Evolutionary conservation across 2,797 vertebrate species (phyloP).

Genomic region (Bradypodion ventrale): DNA sequence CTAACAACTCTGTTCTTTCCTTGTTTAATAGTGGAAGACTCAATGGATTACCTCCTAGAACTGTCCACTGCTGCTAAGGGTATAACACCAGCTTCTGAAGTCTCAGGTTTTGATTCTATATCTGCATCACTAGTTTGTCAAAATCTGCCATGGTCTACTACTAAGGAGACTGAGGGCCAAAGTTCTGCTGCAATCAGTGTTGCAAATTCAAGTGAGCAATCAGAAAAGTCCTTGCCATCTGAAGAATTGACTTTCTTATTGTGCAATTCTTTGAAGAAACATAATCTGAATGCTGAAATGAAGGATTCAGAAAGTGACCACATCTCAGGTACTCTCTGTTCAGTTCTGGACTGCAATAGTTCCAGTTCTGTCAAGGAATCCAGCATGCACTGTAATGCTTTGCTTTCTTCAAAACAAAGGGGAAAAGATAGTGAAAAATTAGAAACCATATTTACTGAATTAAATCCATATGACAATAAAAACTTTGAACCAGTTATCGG

Average conservation of each 20-base stretch:
- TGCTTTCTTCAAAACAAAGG: constrained; percentile 52
- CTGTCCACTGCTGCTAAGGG: constrained; percentile 86
- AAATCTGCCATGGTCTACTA: constrained; percentile 53
- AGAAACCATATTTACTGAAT: constrained; percentile 45
- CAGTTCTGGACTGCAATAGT: constrained; percentile 26
- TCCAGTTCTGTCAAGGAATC: constrained; percentile 52
- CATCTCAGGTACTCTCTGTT: constrained; percentile 28
- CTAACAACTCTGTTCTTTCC: constrained; percentile 57
- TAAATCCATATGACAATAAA: constrained; percentile 38
- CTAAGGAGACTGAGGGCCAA: constrained; percentile 42
- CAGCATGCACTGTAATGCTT: constrained; percentile 48
- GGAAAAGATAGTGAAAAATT: constrained; percentile 53
- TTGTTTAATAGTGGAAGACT: constrained; percentile 85
- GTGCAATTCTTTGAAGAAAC: constrained; percentile 81
- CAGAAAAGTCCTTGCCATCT: constrained; percentile 53
- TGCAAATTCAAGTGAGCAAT: constrained; percentile 38
- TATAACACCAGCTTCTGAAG: constrained; percentile 61
- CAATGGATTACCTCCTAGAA: constrained; percentile 95
- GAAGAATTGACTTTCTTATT: constrained; percentile 85
- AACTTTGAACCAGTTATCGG: constrained; percentile 39
- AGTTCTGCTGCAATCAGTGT: constrained; percentile 31
- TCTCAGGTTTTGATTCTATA: constrained; percentile 80
- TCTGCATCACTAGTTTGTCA: constrained; percentile 74
- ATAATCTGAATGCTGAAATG: constrained; percentile 46
- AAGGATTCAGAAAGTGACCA: constrained; percentile 62